Evolutionary conservation across 2,797 vertebrate species (phyloP).

Genomic region (Acrocephalus scirpaceus): DNA sequence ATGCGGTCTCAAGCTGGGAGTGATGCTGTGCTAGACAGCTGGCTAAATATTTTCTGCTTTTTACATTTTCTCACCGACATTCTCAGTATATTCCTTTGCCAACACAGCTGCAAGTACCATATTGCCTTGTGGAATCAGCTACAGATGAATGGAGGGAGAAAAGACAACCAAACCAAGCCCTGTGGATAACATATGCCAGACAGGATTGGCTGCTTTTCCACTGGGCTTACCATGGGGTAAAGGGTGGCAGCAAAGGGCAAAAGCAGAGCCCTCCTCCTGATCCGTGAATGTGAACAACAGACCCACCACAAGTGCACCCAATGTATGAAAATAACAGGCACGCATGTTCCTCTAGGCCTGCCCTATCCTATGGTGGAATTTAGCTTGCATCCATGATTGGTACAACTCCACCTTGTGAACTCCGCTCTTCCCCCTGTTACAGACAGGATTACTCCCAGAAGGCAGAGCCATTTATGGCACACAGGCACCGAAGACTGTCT

Average conservation of each 20-base stretch:
- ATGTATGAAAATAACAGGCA: background rate
- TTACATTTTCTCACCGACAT: background rate
- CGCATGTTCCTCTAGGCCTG: background rate
- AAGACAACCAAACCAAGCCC: background rate
- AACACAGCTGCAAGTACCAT: background rate
- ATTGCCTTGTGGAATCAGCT: background rate
- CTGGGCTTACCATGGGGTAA: background rate
- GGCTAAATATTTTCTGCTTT: background rate
- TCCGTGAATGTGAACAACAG: fast-evolving
- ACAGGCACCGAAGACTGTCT: background rate
- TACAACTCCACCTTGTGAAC: background rate
- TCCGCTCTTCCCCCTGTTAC: background rate
- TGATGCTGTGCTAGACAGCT: background rate
- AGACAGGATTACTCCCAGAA: background rate
- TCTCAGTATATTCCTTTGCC: background rate
- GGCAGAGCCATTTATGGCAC: background rate
- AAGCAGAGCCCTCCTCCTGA: background rate
- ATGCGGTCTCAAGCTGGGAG: background rate
- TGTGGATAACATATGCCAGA: background rate
- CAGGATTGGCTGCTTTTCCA: background rate
- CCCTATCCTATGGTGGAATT: background rate
- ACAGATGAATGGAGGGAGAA: background rate
- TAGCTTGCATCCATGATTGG: background rate
- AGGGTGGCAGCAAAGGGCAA: background rate
- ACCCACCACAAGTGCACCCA: background rate